These are phyloP conservation scores for Balaeniceps rex DNA, from an alignment of 2,113 vertebrate species.

Conservation along the genomic window DNA sequence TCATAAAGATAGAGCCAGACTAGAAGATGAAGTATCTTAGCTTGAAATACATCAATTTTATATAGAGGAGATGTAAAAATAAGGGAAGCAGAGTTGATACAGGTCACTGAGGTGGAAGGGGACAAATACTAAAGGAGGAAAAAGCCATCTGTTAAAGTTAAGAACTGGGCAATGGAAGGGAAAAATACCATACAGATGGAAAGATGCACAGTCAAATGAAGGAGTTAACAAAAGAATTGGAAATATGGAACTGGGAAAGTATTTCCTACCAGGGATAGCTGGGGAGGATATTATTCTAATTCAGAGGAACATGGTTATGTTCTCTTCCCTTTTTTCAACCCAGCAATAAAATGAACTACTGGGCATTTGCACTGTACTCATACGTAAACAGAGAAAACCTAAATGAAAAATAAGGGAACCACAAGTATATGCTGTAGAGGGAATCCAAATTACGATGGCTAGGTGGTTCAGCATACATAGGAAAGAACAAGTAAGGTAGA, in stretches of 20 bases:
- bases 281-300: not conserved
- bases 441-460: not conserved
- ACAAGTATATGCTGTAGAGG: not conserved
- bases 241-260: not conserved
- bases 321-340: not conserved
- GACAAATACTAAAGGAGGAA: not conserved
- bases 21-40: not conserved
- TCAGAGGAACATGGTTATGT: not conserved
- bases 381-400: not conserved
- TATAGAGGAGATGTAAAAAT: not conserved
- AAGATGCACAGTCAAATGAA: not conserved
- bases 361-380: fast-evolving
- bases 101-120: not conserved
- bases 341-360: not conserved
- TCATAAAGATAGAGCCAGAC: not conserved
- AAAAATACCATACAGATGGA: not conserved
- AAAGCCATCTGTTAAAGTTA: not conserved
- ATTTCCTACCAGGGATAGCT: not conserved
- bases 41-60: not conserved
- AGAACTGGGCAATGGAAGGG: not conserved
- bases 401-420: not conserved
- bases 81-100: not conserved
- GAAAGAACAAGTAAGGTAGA: not conserved
- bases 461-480: not conserved
- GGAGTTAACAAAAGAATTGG: not conserved